Evolutionary conservation across 2,797 vertebrate species (phyloP).

Genomic region (Sebastes nivosus): DNA sequence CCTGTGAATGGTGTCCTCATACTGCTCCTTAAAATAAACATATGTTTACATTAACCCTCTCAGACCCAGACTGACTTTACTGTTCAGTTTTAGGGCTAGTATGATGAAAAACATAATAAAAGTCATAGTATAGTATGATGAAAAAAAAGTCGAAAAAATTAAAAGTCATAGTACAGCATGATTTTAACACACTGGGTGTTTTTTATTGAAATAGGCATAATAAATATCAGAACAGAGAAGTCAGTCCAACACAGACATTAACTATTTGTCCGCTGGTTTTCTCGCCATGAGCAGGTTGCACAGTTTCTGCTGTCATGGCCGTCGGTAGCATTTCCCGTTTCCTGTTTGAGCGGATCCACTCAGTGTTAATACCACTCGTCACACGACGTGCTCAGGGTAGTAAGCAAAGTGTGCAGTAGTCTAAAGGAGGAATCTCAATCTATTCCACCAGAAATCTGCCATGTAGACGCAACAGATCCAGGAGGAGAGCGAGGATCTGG

Average conservation of each 20-base stretch:
- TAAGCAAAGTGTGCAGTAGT: slow-evolving; percentile 2
- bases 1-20: neutral
- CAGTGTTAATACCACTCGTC: neutral
- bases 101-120: too few species aligned
- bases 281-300: neutral
- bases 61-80: too few species aligned
- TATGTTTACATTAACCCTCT: too few species aligned
- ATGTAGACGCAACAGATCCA: neutral
- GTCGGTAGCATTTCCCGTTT: neutral
- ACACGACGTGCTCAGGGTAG: neutral
- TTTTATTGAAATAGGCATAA: slow-evolving; percentile 60
- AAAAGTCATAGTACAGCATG: too few species aligned
- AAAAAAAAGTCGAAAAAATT: too few species aligned
- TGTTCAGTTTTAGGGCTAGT: too few species aligned
- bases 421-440: neutral
- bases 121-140: too few species aligned
- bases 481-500: neutral
- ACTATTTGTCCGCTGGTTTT: slow-evolving; percentile 7
- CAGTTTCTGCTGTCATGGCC: neutral
- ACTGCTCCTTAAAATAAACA: too few species aligned
- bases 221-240: slow-evolving; percentile 57
- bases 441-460: neutral
- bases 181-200: slow-evolving; percentile 21
- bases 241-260: slow-evolving; percentile 11
- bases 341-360: neutral